Percentiles rank a stretch among this genome's conserved stretches.
Evolutionary conservation across 2,888 invertebrate genomes (phyloP).

Genomic region (Augiades crinisus): DNA sequence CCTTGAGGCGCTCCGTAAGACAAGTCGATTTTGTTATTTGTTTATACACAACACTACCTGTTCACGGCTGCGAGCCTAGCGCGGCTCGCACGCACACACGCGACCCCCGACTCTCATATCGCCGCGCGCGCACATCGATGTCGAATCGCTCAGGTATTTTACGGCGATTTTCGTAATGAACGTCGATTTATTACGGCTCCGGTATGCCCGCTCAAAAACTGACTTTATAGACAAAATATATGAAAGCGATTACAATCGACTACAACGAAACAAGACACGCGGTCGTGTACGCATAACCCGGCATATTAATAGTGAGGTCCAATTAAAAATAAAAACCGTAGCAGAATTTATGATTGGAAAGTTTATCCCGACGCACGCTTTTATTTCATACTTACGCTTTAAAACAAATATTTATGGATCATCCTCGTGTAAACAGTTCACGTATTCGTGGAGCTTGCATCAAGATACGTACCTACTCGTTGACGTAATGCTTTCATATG

Average conservation of each 20-base stretch:
- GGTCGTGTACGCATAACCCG: slow-evolving; percentile 41
- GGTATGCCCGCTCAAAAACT: slow-evolving; percentile 62
- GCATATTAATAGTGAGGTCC: slow-evolving; percentile 41
- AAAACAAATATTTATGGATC: slow-evolving; percentile 43
- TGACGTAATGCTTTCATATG: slow-evolving; percentile 49
- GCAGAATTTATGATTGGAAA: slow-evolving; percentile 48
- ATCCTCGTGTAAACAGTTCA: slow-evolving; percentile 32
- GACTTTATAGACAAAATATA: slow-evolving; percentile 64
- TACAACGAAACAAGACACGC: slow-evolving; percentile 57
- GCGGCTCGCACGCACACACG: slow-evolving; percentile 41
- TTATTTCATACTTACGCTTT: slow-evolving; percentile 34
- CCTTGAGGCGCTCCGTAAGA: slow-evolving; percentile 75
- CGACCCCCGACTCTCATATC: slow-evolving; percentile 8
- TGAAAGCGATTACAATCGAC: slow-evolving; percentile 59
- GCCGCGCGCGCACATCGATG: slow-evolving; percentile 43
- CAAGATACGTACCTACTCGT: slow-evolving; percentile 45
- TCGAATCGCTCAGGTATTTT: slow-evolving; percentile 71
- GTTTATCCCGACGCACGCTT: slow-evolving; percentile 34
- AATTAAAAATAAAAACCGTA: slow-evolving; percentile 58
- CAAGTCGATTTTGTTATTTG: slow-evolving; percentile 81
- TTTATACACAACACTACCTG: slow-evolving; percentile 80
- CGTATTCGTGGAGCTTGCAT: slow-evolving; percentile 29
- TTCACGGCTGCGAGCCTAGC: slow-evolving; percentile 44
- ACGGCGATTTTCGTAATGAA: slow-evolving; percentile 77
- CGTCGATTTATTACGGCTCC: slow-evolving; percentile 68